Conservation (phyloP, 2,797 vertebrate genomes). For the Tragelaphus oryx region DNA sequence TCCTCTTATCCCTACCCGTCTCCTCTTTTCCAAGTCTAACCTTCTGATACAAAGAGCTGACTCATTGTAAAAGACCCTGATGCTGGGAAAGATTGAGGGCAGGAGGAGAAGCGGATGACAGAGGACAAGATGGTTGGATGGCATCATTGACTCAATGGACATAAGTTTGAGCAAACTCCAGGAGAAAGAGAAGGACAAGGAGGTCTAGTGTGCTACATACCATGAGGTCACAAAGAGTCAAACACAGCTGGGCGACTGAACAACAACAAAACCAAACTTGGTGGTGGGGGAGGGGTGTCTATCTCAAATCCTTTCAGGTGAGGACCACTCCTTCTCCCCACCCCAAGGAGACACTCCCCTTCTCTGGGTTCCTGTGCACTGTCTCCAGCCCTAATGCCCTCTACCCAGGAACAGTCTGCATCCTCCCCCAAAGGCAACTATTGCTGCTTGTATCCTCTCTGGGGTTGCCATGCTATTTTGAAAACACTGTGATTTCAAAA, state of each 20-base stretch:
- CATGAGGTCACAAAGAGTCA: background rate
- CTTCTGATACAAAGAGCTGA: background rate
- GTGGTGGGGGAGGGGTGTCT: accelerated
- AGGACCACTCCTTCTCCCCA: accelerated
- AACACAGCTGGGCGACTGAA: background rate
- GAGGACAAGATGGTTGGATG: background rate
- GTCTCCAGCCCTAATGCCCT: accelerated
- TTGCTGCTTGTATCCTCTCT: background rate
- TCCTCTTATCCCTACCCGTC: background rate
- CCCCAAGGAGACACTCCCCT: accelerated
- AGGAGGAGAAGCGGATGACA: background rate
- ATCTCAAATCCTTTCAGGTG: background rate
- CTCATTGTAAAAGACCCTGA: background rate
- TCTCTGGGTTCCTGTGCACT: accelerated
- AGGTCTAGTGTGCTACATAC: background rate
- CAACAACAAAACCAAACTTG: background rate
- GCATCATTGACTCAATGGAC: background rate
- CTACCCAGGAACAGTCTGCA: no score
- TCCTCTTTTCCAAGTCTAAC: background rate
- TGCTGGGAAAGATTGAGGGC: background rate
- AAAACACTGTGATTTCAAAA: background rate
- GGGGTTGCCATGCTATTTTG: accelerated
- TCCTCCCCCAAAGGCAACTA: accelerated
- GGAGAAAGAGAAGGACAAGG: background rate
- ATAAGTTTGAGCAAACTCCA: background rate